Evolutionary conservation across 2,888 invertebrate species (phyloP).

Genomic region (Orthonevra nobilis): DNA sequence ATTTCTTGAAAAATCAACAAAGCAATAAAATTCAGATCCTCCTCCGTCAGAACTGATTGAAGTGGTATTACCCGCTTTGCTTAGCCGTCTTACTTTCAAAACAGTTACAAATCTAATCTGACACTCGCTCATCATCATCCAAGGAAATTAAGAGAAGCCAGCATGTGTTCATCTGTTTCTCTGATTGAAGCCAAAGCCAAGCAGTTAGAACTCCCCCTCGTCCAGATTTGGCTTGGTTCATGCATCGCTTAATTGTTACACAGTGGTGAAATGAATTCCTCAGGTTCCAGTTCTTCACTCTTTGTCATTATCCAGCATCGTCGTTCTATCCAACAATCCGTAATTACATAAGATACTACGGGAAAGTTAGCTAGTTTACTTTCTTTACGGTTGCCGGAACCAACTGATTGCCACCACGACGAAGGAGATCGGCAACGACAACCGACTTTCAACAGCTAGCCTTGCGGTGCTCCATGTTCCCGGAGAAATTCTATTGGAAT

Average conservation of each 20-base stretch:
- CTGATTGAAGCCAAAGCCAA: conserved; percentile 17
- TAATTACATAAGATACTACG: conserved; percentile 52
- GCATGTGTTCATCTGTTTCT: conserved; percentile 18
- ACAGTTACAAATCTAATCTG: conserved; percentile 30
- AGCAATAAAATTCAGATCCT: neutral
- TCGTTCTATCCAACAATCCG: conserved; percentile 26
- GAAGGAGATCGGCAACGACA: conserved; percentile 5
- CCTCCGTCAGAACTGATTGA: conserved; percentile 2
- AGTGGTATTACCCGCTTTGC: conserved; percentile 5
- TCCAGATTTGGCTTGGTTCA: neutral
- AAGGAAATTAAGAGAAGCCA: conserved; percentile 1
- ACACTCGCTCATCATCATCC: conserved; percentile 3
- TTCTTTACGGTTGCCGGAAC: conserved; percentile 64
- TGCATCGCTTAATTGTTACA: conserved; percentile 50
- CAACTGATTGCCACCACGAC: conserved; percentile 41
- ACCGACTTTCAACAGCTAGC: conserved; percentile 5
- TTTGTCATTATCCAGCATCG: too few species aligned
- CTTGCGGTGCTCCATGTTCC: conserved; percentile 1
- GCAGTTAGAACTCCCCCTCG: too few species aligned
- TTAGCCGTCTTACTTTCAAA: neutral
- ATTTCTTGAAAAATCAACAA: conserved; percentile 20
- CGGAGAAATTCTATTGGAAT: conserved; percentile 22
- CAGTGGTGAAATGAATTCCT: conserved; percentile 35
- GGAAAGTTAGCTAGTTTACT: conserved; percentile 47
- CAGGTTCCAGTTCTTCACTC: conserved; percentile 42